A percentile compares a stretch with the other conserved stretches of the same genome.
Evolutionary conservation across 2,113 vertebrate species (phyloP).

Genomic region (Helogale parvula): DNA sequence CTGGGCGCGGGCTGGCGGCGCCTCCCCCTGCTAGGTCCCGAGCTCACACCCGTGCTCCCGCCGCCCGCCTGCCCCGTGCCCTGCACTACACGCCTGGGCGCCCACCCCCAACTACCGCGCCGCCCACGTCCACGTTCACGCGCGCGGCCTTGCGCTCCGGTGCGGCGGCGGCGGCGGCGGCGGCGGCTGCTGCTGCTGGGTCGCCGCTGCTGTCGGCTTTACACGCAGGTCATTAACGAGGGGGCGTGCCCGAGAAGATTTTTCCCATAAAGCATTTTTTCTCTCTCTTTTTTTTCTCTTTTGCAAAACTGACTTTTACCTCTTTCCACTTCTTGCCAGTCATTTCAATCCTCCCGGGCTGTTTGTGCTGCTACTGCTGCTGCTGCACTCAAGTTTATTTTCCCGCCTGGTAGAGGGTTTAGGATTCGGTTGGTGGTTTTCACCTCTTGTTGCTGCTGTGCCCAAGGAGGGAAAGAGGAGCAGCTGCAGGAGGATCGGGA

Average conservation of each 20-base stretch:
- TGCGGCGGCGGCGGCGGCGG: conserved; percentile 37
- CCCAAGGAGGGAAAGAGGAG: conserved; percentile 71
- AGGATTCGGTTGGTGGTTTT: conserved; percentile 64
- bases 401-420: conserved; percentile 78
- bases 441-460: conserved; percentile 69
- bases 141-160: conserved; percentile 75
- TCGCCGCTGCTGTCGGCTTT: conserved; percentile 80
- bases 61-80: conserved; percentile 44
- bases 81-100: conserved; percentile 52
- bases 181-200: neutral
- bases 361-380: conserved; percentile 66
- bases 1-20: conserved; percentile 62
- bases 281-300: conserved; percentile 42
- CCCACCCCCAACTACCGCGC: neutral
- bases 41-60: conserved; percentile 55
- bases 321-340: conserved; percentile 81
- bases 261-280: conserved; percentile 78
- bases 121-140: conserved; percentile 68
- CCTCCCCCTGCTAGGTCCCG: conserved; percentile 63
- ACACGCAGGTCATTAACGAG: conserved; percentile 83
- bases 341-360: conserved; percentile 78
- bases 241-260: conserved; percentile 86
- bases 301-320: conserved; percentile 83
- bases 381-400: conserved; percentile 85
- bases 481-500: conserved; percentile 76